Conservation (phyloP, 2,113 vertebrate species). For the Murina feae region DNA sequence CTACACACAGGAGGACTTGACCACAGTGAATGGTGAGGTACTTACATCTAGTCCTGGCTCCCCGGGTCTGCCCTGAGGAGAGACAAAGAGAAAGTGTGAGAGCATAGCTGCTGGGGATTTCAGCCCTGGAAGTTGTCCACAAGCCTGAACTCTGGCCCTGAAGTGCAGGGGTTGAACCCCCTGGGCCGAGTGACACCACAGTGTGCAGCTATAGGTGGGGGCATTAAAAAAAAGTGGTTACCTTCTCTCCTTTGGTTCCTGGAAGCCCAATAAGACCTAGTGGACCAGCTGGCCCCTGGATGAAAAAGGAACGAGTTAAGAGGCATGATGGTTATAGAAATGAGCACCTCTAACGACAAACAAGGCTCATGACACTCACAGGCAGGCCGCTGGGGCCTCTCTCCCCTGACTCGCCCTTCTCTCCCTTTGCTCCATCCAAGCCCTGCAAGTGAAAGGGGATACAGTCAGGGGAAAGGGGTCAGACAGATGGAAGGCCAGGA, state of each 20-base stretch:
- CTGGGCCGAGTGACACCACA: background rate
- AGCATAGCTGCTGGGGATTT: background rate
- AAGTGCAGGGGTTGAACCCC: background rate
- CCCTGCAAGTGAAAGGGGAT: conserved; percentile 70
- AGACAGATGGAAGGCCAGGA: background rate
- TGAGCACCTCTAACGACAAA: background rate
- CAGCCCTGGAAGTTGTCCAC: background rate
- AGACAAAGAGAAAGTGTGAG: conserved; percentile 33
- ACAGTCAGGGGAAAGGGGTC: background rate
- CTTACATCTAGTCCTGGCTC: conserved; percentile 96
- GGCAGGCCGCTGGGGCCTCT: conserved; percentile 74
- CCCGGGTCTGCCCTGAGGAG: conserved; percentile 88
- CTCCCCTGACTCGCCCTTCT: conserved; percentile 79
- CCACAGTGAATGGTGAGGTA: conserved; percentile 51
- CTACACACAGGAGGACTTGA: background rate
- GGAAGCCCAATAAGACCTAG: conserved; percentile 92
- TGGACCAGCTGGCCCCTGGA: conserved; percentile 76
- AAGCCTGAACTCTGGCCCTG: background rate
- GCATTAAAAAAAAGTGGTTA: conserved; percentile 45
- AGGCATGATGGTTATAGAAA: background rate
- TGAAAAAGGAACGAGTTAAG: background rate
- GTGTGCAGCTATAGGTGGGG: background rate
- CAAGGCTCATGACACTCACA: conserved; percentile 71
- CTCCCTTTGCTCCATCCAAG: conserved; percentile 82
- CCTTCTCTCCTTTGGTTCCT: conserved; percentile 96